Base-by-base conservation (phyloP, 2,888 invertebrate genomes). In the Leptura quadrifasciata region DNA sequence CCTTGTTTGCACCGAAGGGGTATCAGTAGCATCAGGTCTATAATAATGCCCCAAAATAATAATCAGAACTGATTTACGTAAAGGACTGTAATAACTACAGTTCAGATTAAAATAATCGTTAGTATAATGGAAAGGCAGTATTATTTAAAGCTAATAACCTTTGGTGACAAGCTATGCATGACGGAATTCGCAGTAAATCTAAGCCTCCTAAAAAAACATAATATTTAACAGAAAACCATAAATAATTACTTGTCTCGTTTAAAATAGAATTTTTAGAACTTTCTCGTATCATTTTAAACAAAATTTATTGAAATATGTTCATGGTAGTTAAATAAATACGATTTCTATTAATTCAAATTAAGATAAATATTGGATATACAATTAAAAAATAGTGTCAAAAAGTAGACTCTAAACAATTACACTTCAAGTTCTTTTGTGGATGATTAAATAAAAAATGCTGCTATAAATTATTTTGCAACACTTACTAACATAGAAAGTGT, bases 11-110 rank as follows among this genome's bases (percentile, higher is more conserved):
- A 24, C 55, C 31, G 27, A 54, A 54, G 52, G 20, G 67, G 55
- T 68, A 68, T 68, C 67, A 68, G 67, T 55, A 17, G 27, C 67
- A 27, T 18, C 67, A 55, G 67, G 55, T 55, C 67, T 55, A 68
- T 55, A 68, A 68, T 68, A 55, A 27, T 31, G 55, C 18, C 55
- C 67, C 24, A 68, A 55, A 68, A 55, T 47, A 63, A 63, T 63
- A 63, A 63, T 63, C 63, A 39, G 63, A 35, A 27, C 27, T 68
- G 27, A 68, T 54, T 27, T 55, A 24, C 27, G 27, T 18, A 31
- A 47, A 68, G 55, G 67, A 18, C 67, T 68, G 55, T 35, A 55
- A 68, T 31, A 55, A 55, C 67, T 31, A 31, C 24, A n/a, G 18
- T 17, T 27, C 52, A 52, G 21, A 65, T 65, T 65, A 18, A 47